Conservation (phyloP, 2,888 invertebrate genomes). For the Ophion slaviceki region DNA sequence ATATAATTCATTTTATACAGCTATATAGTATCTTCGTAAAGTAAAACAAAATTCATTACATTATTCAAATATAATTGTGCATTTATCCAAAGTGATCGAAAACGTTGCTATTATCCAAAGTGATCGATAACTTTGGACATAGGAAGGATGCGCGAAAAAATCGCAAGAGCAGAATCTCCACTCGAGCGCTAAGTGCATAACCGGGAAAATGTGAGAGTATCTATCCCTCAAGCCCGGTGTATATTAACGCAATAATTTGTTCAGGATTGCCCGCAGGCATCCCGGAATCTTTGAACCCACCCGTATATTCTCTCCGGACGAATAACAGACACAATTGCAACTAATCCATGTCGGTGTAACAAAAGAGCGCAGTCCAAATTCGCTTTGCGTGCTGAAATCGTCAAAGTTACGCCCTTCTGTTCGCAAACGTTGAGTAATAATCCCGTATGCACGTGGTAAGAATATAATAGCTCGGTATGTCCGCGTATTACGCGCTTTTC, state of each 20-base stretch:
- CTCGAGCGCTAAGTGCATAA: slow-evolving; percentile 9
- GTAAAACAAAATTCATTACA: no score
- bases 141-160: slow-evolving; percentile 14
- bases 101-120: no score
- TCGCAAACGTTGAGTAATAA: not conserved
- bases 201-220: slow-evolving; percentile 2
- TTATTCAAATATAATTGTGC: no score
- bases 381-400: no score
- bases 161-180: slow-evolving; percentile 44
- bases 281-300: slow-evolving; percentile 51
- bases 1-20: no score
- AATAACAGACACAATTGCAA: not conserved
- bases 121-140: no score
- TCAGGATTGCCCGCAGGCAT: slow-evolving; percentile 60
- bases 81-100: no score
- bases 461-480: slow-evolving; percentile 31
- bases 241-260: slow-evolving; percentile 70
- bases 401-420: not conserved
- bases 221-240: slow-evolving; percentile 24
- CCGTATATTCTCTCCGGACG: slow-evolving; percentile 23
- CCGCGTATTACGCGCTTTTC: slow-evolving; percentile 45
- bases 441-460: not conserved
- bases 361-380: not conserved
- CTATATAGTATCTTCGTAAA: no score
- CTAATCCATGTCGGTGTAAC: not conserved